Percentiles rank a stretch among this genome's conserved stretches.
These are phyloP conservation scores for Melipona bicolor DNA, from an alignment of 2,888 invertebrate species.

Conservation along the genomic window DNA sequence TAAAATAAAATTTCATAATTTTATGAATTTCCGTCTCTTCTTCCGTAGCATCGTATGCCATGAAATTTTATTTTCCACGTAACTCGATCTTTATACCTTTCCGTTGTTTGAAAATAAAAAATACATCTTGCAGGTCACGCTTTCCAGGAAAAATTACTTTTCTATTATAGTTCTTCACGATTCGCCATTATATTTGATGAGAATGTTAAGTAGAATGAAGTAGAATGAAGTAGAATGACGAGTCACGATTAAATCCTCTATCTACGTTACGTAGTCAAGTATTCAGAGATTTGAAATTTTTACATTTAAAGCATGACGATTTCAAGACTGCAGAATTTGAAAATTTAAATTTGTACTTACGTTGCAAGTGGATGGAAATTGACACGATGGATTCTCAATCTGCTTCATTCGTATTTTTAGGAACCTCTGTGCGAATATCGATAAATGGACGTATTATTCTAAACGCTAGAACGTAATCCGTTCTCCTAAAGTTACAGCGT, in stretches of 20 bases:
- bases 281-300: neutral
- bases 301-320: neutral
- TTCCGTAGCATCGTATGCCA: neutral
- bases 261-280: neutral
- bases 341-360: neutral
- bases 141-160: constrained; percentile 8
- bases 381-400: neutral
- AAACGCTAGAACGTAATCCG: neutral
- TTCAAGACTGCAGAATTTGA: neutral
- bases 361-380: neutral
- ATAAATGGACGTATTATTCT: constrained; percentile 39
- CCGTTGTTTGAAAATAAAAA: no score
- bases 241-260: neutral
- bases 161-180: neutral
- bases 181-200: no score
- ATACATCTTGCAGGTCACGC: neutral
- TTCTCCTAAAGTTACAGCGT: neutral
- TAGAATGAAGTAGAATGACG: neutral
- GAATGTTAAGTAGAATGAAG: neutral
- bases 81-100: no score
- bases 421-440: constrained; percentile 56
- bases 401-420: neutral
- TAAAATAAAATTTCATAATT: no score
- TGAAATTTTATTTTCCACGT: neutral
- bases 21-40: constrained; percentile 11